A percentile compares a stretch with the other conserved stretches of the same genome.
Conservation (phyloP, 2,888 invertebrate genomes). For the Ornithoptera alexandrae region DNA sequence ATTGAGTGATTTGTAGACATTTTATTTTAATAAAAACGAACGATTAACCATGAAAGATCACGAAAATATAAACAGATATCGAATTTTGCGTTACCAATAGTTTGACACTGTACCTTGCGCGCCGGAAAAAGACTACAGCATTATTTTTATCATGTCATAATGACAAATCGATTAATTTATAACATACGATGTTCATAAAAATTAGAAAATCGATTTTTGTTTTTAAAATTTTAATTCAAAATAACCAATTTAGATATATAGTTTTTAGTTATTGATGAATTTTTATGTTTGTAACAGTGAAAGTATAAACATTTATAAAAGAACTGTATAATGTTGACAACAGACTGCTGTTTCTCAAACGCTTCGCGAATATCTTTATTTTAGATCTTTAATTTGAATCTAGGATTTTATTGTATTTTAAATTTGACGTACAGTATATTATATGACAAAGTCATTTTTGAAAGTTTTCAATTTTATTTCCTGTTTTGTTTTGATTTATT, state of each 20-base stretch:
- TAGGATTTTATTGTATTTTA: conserved; percentile 12
- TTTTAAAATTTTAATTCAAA: too few species aligned
- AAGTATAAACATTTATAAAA: background rate
- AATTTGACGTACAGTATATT: conserved; percentile 47
- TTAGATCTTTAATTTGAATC: background rate
- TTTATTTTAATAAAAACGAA: conserved; percentile 36
- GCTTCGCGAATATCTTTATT: background rate
- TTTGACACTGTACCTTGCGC: conserved; percentile 78
- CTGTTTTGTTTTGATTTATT: conserved; percentile 42
- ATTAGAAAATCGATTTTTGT: conserved; percentile 9
- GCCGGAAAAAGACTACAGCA: conserved; percentile 70
- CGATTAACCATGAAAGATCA: conserved; percentile 51
- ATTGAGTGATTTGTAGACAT: conserved; percentile 50
- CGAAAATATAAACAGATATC: conserved; percentile 60
- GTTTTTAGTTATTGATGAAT: too few species aligned
- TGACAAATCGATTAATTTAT: background rate
- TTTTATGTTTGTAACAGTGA: too few species aligned
- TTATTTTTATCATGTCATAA: conserved; percentile 2
- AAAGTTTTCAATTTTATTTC: conserved; percentile 42
- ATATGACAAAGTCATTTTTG: conserved; percentile 44
- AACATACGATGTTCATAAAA: background rate
- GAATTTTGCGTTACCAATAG: conserved; percentile 53
- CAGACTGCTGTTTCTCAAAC: background rate
- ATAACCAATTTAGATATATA: too few species aligned
- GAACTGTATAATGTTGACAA: background rate